Percentiles rank a stretch among this genome's conserved stretches.
phyloP scores from a whole-genome alignment of 2,888 invertebrate species.

The Oscheius sp. region DNA sequence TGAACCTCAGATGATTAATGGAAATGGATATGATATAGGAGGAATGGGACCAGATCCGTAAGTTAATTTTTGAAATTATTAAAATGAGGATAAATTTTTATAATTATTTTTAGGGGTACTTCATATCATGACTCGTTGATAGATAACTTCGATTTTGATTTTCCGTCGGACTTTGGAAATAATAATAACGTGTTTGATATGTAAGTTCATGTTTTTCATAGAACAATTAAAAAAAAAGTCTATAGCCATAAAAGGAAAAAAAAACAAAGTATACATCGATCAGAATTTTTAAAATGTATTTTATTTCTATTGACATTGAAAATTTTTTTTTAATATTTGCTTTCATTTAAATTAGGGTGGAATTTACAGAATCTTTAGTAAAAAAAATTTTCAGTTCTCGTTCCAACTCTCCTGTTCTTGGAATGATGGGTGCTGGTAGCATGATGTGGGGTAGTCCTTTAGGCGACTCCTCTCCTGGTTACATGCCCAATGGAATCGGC shows the following conservation, averaged over 20 bases:
- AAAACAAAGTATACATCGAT: neutral
- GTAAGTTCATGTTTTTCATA: no score
- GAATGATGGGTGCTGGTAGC: slow-evolving; percentile 32
- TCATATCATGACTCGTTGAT: slow-evolving; percentile 4
- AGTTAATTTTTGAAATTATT: neutral
- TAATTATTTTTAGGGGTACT: neutral
- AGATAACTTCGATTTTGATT: slow-evolving; percentile 17
- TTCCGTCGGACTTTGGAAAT: neutral
- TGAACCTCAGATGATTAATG: slow-evolving; percentile 1
- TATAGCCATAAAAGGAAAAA: neutral
- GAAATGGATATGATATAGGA: neutral
- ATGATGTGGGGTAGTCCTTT: slow-evolving; percentile 30
- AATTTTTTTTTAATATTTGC: no score
- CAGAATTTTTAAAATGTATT: no score
- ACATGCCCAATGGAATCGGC: slow-evolving; percentile 27
- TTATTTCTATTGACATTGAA: no score
- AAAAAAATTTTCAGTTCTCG: slow-evolving; percentile 24
- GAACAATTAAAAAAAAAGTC: no score
- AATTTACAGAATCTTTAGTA: neutral
- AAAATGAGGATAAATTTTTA: neutral
- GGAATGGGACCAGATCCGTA: neutral
- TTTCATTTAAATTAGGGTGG: neutral
- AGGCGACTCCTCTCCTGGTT: neutral
- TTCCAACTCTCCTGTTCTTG: slow-evolving; percentile 32
- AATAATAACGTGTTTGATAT: slow-evolving; percentile 23